Conservation (phyloP, 35 echinoderm and acorn worm genomes). For the Ptychodera flava region DNA sequence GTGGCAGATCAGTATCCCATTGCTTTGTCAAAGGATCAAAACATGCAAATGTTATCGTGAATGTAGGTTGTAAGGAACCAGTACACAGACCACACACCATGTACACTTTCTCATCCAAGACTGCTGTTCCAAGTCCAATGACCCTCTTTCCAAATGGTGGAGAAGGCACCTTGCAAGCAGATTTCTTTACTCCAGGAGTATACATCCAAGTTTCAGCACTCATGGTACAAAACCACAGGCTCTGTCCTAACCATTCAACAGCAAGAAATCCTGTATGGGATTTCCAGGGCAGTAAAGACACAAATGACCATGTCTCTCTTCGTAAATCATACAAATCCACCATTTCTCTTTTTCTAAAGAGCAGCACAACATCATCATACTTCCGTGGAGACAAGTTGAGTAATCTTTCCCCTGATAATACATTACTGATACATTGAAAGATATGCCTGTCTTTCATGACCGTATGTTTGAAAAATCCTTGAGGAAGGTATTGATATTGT, state of each 20-base stretch:
- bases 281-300: neutral
- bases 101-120: neutral
- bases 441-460: neutral
- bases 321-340: neutral
- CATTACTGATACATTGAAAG: neutral
- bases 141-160: neutral
- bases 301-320: neutral
- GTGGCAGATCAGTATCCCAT: neutral
- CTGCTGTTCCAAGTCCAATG: neutral
- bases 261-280: neutral
- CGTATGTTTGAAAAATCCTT: neutral
- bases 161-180: neutral
- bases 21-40: neutral
- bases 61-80: neutral
- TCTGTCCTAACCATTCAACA: neutral
- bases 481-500: neutral
- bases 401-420: neutral
- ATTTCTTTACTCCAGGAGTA: neutral
- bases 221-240: neutral
- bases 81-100: neutral
- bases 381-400: neutral
- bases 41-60: neutral
- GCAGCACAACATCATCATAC: neutral
- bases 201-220: neutral
- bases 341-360: neutral